A percentile compares a stretch with the other conserved stretches of the same genome.
Evolutionary conservation across 2,113 vertebrate species (phyloP).

Genomic region (Halichoeres trimaculatus): DNA sequence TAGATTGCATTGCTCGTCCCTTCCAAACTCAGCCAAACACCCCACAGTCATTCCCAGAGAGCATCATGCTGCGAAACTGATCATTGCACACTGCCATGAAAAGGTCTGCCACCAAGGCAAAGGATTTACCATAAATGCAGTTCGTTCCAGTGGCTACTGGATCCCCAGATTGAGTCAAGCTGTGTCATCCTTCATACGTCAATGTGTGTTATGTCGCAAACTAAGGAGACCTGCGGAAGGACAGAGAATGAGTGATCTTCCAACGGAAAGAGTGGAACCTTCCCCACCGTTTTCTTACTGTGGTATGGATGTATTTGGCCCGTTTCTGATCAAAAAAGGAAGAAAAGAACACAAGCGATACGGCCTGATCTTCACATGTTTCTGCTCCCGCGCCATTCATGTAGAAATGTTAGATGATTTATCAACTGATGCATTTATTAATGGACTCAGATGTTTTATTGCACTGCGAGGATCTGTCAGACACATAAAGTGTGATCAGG

Average conservation of each 20-base stretch:
- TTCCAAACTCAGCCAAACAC: not conserved
- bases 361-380: constrained; percentile 32
- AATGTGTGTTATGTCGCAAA: not conserved
- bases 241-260: constrained; percentile 10
- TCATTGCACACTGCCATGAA: not conserved
- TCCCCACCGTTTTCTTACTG: constrained; percentile 9
- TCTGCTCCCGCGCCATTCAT: constrained; percentile 18
- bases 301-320: constrained; percentile 40
- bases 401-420: constrained; percentile 46
- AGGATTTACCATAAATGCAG: too few relatives aligned
- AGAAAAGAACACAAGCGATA: constrained; percentile 27
- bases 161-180: too few relatives aligned
- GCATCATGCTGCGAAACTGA: not conserved
- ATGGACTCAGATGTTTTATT: constrained; percentile 2
- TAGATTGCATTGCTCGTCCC: not conserved
- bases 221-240: not conserved
- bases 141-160: too few relatives aligned
- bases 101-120: not conserved
- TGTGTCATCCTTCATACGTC: too few relatives aligned
- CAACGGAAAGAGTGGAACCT: not conserved
- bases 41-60: not conserved
- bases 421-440: constrained; percentile 28
- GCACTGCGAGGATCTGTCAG: constrained; percentile 19
- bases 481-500: constrained; percentile 44
- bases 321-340: constrained; percentile 32